Evolutionary conservation across 2,113 vertebrate genomes (phyloP).

Genomic region (Nyctibius bracteatus): DNA sequence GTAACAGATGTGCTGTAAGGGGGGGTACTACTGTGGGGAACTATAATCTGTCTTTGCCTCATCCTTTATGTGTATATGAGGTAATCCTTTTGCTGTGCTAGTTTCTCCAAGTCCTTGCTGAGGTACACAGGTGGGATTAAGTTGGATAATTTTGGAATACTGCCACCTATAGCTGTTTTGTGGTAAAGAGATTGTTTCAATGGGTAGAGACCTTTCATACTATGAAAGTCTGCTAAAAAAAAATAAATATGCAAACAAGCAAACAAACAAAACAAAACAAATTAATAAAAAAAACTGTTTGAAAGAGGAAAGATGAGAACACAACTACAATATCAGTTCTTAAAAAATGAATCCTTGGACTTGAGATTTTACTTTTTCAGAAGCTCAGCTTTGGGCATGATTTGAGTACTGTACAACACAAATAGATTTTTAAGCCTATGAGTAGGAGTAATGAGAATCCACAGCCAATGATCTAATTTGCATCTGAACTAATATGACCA

Average conservation of each 20-base stretch:
- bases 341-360: neutral
- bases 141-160: neutral
- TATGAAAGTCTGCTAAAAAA: neutral
- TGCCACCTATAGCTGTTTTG: neutral
- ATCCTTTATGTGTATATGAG: neutral
- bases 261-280: neutral
- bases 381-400: neutral
- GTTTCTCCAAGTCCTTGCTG: neutral
- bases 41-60: neutral
- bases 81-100: neutral
- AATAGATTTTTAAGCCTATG: neutral
- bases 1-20: neutral
- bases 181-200: neutral
- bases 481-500: neutral
- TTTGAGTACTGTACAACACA: neutral
- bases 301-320: neutral
- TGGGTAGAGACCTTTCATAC: neutral
- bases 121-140: neutral
- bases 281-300: neutral
- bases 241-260: neutral
- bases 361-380: neutral
- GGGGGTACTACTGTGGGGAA: neutral
- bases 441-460: neutral
- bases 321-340: neutral
- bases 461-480: neutral